Evolutionary conservation across 37 sponge, comb jelly and placozoan species (phyloP).

Genomic region (Hexactinellida sp.): DNA sequence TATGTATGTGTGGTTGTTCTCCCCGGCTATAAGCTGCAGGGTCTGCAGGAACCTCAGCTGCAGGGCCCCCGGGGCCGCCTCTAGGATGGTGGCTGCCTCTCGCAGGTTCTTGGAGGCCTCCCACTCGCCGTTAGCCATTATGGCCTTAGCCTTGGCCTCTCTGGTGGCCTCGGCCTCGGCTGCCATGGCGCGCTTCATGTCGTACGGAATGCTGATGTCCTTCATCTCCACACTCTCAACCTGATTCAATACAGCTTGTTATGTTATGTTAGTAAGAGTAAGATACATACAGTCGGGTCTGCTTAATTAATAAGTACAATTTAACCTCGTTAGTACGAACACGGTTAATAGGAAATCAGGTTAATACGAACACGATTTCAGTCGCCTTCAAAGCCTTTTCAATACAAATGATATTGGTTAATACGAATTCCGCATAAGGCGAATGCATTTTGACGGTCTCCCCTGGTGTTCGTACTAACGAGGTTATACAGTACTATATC

Average conservation of each 20-base stretch:
- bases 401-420: too few species aligned
- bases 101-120: constrained; percentile 56
- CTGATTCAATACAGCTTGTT: background rate
- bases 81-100: constrained; percentile 70
- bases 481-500: too few species aligned
- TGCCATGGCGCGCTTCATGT: constrained; percentile 84
- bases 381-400: too few species aligned
- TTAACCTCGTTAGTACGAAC: too few species aligned
- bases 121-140: constrained; percentile 77
- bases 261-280: background rate
- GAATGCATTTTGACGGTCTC: too few species aligned
- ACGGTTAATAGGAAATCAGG: too few species aligned
- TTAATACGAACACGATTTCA: too few species aligned
- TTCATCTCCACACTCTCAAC: constrained; percentile 31
- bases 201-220: constrained; percentile 68
- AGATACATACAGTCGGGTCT: background rate
- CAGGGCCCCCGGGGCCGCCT: constrained; percentile 67
- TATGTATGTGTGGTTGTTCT: constrained; percentile 83
- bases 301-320: too few species aligned
- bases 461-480: too few species aligned
- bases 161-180: constrained; percentile 84
- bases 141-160: constrained; percentile 83
- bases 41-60: constrained; percentile 89
- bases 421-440: too few species aligned
- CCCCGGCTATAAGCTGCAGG: constrained; percentile 52